Base-by-base conservation (phyloP, 2,888 invertebrate genomes). In the Ornithoptera alexandrae region DNA sequence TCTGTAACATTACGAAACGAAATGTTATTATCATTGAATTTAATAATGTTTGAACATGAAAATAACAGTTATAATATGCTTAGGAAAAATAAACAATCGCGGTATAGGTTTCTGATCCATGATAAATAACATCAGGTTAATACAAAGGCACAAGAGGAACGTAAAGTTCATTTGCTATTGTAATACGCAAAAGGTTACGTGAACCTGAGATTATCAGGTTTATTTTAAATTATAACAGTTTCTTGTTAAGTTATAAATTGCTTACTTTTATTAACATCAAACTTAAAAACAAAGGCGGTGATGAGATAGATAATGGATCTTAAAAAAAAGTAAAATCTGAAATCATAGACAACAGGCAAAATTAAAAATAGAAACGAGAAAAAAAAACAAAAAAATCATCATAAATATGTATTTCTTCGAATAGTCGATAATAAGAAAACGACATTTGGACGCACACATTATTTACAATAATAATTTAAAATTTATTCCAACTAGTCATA, bases 381-480 rank as follows among this genome's bases (percentile, higher is more conserved):
- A 65, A 65, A 50, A 62, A 62, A 62, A 66, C 62, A 56, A 42
- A 65, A 62, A 53, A 61, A 62, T 66, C 66, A 67, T 66, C 66
- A 66, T 66, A 66, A 70, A 70, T 62, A 65, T 69, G 66, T 70
- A 70, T 67, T 66, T 70, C 58, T 60, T 63, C 53, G 53, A 62
- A 58, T 60, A 62, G 62, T 30, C 58, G 18, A 60, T 63, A 65
- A 62, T 53, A 59, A 58, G 46, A 70, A 70, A 70, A 70, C 66
- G 67, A 60, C 59, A 67, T 63, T 42, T 70, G 64, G 60, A 67
- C 70, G 12, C 46, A 70, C 70, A 67, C 70, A 63, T 46, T 67
- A 67, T 70, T 67, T 70, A 70, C 70, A 70, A 66, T 62, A 70
- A 67, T 68, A 63, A 57, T 62, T 63, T 63, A 67, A 36, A 53